These are phyloP conservation scores for Eueides isabella DNA, from an alignment of 1,140 invertebrate genomes.

Conservation along the genomic window DNA sequence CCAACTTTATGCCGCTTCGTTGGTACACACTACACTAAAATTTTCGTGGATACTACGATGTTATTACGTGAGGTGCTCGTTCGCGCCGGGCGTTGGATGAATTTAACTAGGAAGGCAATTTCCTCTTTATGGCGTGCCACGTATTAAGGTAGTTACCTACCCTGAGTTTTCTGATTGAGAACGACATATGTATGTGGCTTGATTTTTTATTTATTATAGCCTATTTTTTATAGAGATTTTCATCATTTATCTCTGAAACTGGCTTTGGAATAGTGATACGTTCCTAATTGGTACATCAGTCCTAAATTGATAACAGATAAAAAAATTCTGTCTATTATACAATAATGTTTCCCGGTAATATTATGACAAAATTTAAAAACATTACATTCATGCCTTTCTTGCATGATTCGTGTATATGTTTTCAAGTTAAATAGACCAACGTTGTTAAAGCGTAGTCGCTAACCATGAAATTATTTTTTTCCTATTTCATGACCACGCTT, in stretches of 20 bases:
- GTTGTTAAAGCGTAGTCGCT: not conserved
- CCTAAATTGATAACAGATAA: no score
- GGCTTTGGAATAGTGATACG: not conserved
- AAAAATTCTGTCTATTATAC: not conserved
- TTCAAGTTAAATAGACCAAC: not conserved
- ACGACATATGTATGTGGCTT: not conserved
- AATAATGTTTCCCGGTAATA: no score
- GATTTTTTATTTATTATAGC: not conserved
- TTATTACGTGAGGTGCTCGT: slow-evolving; percentile 60
- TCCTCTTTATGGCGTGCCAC: slow-evolving; percentile 71
- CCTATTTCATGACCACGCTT: not conserved
- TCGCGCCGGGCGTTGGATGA: slow-evolving; percentile 49
- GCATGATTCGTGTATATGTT: not conserved
- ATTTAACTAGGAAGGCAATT: slow-evolving; percentile 78
- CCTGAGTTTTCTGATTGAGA: slow-evolving; percentile 44
- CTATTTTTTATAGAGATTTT: not conserved
- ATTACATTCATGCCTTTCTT: not conserved
- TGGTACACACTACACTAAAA: slow-evolving; percentile 59
- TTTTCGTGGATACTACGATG: slow-evolving; percentile 66
- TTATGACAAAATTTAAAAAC: not conserved
- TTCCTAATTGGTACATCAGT: not conserved
- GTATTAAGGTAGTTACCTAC: slow-evolving; percentile 52
- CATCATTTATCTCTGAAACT: not conserved
- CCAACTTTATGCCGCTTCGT: slow-evolving; percentile 52
- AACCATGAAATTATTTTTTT: slow-evolving; percentile 2